Conservation (phyloP, 2,888 invertebrate species). For the Drosophila vallismaia region DNA sequence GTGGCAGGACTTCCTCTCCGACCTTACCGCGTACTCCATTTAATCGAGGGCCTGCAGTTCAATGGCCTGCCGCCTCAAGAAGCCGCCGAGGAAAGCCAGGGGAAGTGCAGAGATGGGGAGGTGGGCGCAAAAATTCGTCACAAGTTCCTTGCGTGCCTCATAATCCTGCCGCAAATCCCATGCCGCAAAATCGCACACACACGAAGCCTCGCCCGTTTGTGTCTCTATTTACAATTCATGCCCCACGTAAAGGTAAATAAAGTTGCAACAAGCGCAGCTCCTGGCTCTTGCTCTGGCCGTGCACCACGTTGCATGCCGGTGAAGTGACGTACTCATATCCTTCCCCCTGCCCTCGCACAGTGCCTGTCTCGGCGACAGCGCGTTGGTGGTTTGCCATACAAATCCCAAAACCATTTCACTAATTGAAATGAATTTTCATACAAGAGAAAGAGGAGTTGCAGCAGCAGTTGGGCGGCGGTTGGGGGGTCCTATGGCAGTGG, state of each 20-base stretch:
- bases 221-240: slow-evolving; percentile 73
- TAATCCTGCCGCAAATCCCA: slow-evolving; percentile 38
- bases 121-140: slow-evolving; percentile 1
- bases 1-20: background rate
- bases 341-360: background rate
- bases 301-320: slow-evolving; percentile 36
- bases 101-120: background rate
- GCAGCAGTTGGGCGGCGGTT: slow-evolving; percentile 27
- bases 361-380: slow-evolving; percentile 15
- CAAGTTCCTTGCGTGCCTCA: slow-evolving; percentile 33
- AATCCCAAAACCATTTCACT: slow-evolving; percentile 80
- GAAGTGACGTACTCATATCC: slow-evolving; percentile 31
- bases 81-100: background rate
- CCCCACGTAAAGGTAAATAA: slow-evolving; percentile 68
- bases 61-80: slow-evolving; percentile 32
- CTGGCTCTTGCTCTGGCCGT: background rate
- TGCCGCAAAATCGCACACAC: slow-evolving; percentile 30
- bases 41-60: slow-evolving; percentile 23
- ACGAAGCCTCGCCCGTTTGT: slow-evolving; percentile 43
- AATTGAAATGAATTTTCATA: slow-evolving; percentile 82
- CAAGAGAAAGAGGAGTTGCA: slow-evolving; percentile 31
- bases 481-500: slow-evolving; percentile 10
- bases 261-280: slow-evolving; percentile 59
- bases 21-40: background rate
- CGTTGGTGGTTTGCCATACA: slow-evolving; percentile 63